phyloP scores from a whole-genome alignment of 2,888 invertebrate species.

The Dorcus hopei region DNA sequence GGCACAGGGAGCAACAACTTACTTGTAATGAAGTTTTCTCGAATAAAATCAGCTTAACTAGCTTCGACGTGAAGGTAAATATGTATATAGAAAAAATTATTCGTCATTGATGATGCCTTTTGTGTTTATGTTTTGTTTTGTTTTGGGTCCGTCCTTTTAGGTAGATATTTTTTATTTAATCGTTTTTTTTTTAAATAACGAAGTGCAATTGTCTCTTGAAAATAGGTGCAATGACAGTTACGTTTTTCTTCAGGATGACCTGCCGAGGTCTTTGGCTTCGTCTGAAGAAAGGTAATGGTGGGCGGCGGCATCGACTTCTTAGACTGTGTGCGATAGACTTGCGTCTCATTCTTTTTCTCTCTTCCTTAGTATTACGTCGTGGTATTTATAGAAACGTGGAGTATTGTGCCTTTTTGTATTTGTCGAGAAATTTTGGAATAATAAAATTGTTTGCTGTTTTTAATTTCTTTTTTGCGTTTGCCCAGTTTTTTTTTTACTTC shows the following conservation, averaged over 20 bases:
- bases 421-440: too few relatives aligned
- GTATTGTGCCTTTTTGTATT: too few relatives aligned
- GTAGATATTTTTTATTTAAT: too few relatives aligned
- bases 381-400: too few relatives aligned
- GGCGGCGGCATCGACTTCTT: not conserved
- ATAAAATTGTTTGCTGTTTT: too few relatives aligned
- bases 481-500: too few relatives aligned
- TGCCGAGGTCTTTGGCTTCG: constrained; percentile 10
- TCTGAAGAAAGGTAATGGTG: constrained; percentile 14
- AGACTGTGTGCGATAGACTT: not conserved
- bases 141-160: too few relatives aligned
- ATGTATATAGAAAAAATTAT: not conserved
- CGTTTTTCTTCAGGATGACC: constrained; percentile 13
- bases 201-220: too few relatives aligned
- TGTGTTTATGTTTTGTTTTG: too few relatives aligned
- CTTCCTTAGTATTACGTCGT: not conserved
- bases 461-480: too few relatives aligned
- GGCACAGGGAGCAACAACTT: constrained; percentile 4
- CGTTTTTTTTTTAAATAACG: too few relatives aligned
- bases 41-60: constrained; percentile 7
- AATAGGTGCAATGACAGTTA: not conserved
- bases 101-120: not conserved
- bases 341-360: not conserved
- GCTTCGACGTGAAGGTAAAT: constrained; percentile 16
- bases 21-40: constrained; percentile 13